Percentiles rank a stretch among this genome's conserved stretches.
Evolutionary conservation across 1,140 invertebrate species (phyloP).

Genomic region (Asobara japonica): DNA sequence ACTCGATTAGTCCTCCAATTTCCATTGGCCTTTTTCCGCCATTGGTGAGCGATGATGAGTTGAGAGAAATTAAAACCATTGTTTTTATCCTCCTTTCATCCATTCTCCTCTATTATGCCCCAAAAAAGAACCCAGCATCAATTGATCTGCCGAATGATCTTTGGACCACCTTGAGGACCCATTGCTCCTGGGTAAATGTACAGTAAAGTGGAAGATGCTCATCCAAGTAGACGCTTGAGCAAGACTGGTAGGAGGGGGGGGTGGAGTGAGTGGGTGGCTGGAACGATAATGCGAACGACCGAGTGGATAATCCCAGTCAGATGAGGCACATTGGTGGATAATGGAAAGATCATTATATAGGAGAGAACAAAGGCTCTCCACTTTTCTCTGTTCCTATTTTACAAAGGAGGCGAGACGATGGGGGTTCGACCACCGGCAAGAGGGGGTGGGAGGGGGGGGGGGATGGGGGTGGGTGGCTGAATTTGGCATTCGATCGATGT

Average conservation of each 20-base stretch:
- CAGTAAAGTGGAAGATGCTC: conserved; percentile 2
- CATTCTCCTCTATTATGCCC: too few species aligned
- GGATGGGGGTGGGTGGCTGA: too few species aligned
- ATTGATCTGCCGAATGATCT: conserved; percentile 26
- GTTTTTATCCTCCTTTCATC: too few species aligned
- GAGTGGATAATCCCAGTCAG: conserved; percentile 56
- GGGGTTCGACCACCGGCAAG: too few species aligned
- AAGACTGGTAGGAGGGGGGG: conserved; percentile 22
- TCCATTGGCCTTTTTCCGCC: too few species aligned
- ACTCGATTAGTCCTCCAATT: too few species aligned
- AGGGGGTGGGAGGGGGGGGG: too few species aligned
- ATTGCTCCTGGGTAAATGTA: conserved; percentile 8
- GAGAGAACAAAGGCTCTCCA: conserved; percentile 56
- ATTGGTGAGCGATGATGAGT: too few species aligned
- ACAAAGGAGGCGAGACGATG: not conserved
- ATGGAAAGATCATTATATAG: conserved; percentile 65
- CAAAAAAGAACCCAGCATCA: too few species aligned
- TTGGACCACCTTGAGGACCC: not conserved
- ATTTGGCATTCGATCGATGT: conserved; percentile 30
- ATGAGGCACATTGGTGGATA: conserved; percentile 55
- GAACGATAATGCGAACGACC: conserved; percentile 62
- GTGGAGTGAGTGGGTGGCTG: conserved; percentile 24
- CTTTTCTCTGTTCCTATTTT: conserved; percentile 8
- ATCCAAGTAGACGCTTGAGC: conserved; percentile 38
- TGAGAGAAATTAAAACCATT: too few species aligned